Conservation (phyloP, 1,140 invertebrate species). For the Chionoecetes opilio region DNA sequence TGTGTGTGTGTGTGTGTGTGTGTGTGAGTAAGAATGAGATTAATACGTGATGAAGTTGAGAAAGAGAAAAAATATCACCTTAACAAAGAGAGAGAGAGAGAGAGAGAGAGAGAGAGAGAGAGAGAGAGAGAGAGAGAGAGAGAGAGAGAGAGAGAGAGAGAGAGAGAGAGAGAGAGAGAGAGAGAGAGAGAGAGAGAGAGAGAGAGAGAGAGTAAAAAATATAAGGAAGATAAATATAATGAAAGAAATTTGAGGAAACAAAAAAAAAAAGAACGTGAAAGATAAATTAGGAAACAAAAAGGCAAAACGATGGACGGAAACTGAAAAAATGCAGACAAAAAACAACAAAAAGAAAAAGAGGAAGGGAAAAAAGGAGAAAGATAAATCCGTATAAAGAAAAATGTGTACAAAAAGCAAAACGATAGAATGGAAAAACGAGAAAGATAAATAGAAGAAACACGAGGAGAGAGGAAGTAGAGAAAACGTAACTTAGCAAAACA, state of each 20-base stretch:
- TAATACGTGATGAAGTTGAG: neutral
- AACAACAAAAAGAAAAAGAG: neutral
- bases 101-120: conserved; percentile 44
- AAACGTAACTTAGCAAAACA: no score
- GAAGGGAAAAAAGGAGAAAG: neutral
- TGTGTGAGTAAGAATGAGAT: neutral
- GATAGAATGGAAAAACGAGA: no score
- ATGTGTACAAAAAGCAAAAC: no score
- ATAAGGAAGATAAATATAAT: neutral
- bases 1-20: no score
- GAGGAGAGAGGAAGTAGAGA: no score
- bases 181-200: conserved; percentile 36
- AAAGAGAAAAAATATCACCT: neutral
- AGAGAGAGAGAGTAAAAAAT: neutral
- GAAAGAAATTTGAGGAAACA: neutral
- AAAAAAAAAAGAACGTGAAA: no score
- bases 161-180: conserved; percentile 44
- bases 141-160: conserved; percentile 41
- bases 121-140: conserved; percentile 44
- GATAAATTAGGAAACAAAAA: no score
- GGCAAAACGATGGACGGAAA: neutral
- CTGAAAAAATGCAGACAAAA: neutral
- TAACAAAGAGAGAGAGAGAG: conserved; percentile 33
- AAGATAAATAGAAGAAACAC: no score
- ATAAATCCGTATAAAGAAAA: neutral